Evolutionary conservation across 2,113 vertebrate species (phyloP), one percentile per base, ranked within the genome.

Genomic region (Zosterops pallidus): DNA sequence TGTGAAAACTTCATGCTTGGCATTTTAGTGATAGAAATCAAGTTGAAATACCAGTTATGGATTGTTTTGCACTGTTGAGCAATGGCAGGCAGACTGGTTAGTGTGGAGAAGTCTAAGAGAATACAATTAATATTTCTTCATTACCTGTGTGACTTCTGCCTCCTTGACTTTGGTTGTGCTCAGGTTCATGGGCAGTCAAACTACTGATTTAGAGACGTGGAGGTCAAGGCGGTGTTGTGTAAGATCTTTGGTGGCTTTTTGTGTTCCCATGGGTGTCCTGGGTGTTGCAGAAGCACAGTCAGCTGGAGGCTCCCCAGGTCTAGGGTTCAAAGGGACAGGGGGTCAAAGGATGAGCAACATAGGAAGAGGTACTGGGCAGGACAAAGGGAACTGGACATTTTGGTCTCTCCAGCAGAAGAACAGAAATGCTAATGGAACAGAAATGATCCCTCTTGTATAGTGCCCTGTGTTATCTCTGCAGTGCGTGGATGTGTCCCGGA

Each of bases 1-100:
- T 85, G 70, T 83, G 63, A 62, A 57, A 90, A 72, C 28, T 63
- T 50, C 47, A n/a, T 16, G 9, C 44, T 18, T 89, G 68, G 33
- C 56, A 37, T 84, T 93, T 81, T 31, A 70, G 44, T 60, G 86
- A 39, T 75, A 71, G 72, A 81, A 77, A 91, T 75, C 41, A 49
- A 67, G 35, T 50, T 81, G 83, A 86, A 67, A 85, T 94, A 74
- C 42, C 72, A 55, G 60, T 86, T 90, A 33, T 90, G 55, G 62
- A 25, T 41, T 74, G 82, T 49, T 70, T 81, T 55, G 72, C 8
- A 2, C 42, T 68, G 33, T 55, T 76, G 74, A 74, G 72, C 64
- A 81, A 23, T 22, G 53, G 23, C 65, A 84, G 67, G 39, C 41
- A 62, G 53, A 39, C 24, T 24, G 42, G 14, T 52, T 10, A 67